phyloP scores from a whole-genome alignment of 1,140 invertebrate species.

The Babylonia areolata region DNA sequence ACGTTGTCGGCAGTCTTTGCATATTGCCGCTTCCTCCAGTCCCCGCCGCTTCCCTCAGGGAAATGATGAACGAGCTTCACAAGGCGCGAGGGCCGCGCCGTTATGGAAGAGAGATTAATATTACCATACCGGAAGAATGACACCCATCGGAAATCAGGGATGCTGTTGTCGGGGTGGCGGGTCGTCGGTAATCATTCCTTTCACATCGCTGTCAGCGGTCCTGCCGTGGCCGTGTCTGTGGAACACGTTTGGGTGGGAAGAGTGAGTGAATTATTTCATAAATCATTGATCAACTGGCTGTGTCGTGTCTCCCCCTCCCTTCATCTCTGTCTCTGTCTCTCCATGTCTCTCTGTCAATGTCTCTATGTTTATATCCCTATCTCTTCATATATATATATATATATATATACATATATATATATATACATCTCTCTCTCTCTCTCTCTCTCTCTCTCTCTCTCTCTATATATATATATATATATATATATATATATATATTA shows the following conservation, averaged over 20 bases:
- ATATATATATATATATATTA: too few species aligned
- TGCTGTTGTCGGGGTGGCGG: constrained; percentile 4
- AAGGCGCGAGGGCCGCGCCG: background rate
- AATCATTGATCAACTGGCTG: background rate
- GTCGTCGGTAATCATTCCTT: background rate
- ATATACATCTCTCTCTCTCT: constrained; percentile 8
- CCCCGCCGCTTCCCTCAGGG: background rate
- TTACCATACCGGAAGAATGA: constrained; percentile 15
- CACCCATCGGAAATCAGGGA: constrained; percentile 23
- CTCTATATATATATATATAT: too few species aligned
- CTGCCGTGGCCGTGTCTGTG: background rate
- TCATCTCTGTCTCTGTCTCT: background rate
- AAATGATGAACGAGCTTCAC: background rate
- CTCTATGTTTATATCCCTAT: background rate
- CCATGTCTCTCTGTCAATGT: background rate
- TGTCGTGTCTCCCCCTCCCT: background rate
- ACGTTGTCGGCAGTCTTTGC: too few species aligned
- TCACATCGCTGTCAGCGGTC: background rate
- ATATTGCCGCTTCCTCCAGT: background rate
- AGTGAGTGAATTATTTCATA: constrained; percentile 2
- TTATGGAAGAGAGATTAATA: constrained; percentile 12
- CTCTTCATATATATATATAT: background rate
- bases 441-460: background rate
- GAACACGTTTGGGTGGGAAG: background rate
- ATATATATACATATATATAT: too few species aligned